Evolutionary conservation across 1,140 invertebrate species (phyloP).

Genomic region (Stegodyphus dumicola): DNA sequence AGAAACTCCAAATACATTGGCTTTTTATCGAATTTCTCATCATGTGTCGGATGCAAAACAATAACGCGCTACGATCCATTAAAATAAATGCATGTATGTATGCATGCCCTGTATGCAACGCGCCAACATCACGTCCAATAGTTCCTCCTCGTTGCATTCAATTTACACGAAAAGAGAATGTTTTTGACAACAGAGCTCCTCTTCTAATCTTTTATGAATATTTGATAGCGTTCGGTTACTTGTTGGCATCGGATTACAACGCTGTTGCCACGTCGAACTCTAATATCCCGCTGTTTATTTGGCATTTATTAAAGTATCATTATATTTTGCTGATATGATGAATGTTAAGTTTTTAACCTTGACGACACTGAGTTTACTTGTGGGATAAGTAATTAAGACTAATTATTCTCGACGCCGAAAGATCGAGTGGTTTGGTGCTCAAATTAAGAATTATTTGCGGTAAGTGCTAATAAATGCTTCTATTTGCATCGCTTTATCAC

Average conservation of each 20-base stretch:
- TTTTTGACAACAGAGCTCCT: constrained; percentile 18
- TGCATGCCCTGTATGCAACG: background rate
- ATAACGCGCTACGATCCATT: constrained; percentile 25
- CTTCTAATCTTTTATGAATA: constrained; percentile 37
- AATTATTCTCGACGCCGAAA: too few species aligned
- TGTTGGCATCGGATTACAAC: background rate
- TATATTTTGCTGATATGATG: background rate
- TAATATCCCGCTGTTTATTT: too few species aligned
- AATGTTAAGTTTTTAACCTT: background rate
- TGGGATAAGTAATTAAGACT: too few species aligned
- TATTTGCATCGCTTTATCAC: too few species aligned
- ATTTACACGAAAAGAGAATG: constrained; percentile 21
- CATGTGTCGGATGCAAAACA: constrained; percentile 31
- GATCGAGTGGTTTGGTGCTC: too few species aligned
- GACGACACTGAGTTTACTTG: too few species aligned
- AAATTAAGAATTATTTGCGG: too few species aligned
- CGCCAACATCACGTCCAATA: background rate
- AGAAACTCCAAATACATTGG: too few species aligned
- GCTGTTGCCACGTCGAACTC: too few species aligned
- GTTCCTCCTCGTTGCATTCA: constrained; percentile 18
- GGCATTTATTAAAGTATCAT: background rate
- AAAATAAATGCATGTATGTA: constrained; percentile 25
- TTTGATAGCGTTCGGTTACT: constrained; percentile 35
- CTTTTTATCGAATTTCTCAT: constrained; percentile 39
- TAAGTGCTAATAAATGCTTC: too few species aligned